Percentiles rank a stretch among this genome's conserved stretches.
Evolutionary conservation across 2,113 vertebrate species (phyloP).

Genomic region (Stictonetta naevosa): DNA sequence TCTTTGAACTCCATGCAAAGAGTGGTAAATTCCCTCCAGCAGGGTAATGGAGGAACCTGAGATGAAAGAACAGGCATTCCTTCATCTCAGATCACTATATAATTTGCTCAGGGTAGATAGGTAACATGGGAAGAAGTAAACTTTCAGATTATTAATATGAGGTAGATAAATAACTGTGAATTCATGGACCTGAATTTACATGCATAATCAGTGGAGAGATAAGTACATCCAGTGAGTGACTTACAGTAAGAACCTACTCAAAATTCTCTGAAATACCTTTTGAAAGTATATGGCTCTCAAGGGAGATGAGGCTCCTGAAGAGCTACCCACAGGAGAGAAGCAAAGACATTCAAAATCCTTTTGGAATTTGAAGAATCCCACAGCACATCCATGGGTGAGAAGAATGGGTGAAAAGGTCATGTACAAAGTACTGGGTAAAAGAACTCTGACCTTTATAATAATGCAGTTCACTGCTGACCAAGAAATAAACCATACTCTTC

Average conservation of each 20-base stretch:
- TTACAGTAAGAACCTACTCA: not conserved
- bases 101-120: not conserved
- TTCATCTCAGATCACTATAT: not conserved
- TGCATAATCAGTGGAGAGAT: not conserved
- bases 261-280: not conserved
- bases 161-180: not conserved
- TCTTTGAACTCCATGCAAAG: rapidly evolving
- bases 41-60: not conserved
- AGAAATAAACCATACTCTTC: not conserved
- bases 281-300: not conserved
- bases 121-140: not conserved
- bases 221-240: not conserved
- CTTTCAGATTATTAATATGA: not conserved
- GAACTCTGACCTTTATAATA: not conserved
- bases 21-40: not conserved
- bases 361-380: not conserved
- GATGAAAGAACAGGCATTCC: not conserved
- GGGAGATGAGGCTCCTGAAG: not conserved
- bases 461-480: not conserved
- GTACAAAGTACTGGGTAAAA: not conserved
- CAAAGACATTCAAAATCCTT: not conserved
- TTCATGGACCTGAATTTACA: not conserved
- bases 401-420: not conserved
- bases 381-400: not conserved
- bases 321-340: not conserved